A percentile compares a stretch with the other conserved stretches of the same genome.
Conservation (phyloP, 2,888 invertebrate species). For the Drosophila anceps region DNA sequence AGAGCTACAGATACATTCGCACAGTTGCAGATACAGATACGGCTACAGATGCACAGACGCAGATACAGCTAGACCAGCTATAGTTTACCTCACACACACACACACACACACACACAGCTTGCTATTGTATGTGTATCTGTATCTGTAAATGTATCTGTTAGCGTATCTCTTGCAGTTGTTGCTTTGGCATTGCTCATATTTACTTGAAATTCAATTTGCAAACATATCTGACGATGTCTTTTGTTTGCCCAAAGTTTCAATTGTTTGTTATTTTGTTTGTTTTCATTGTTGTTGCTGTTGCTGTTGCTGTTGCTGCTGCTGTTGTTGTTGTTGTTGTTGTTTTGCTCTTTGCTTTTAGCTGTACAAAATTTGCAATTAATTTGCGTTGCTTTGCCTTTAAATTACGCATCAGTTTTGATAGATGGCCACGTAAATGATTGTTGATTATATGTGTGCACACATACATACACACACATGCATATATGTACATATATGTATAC, state of each 20-base stretch:
- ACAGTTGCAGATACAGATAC: conserved; percentile 24
- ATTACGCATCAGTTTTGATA: conserved; percentile 22
- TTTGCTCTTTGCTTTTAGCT: conserved; percentile 2
- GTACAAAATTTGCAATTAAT: conserved; percentile 6
- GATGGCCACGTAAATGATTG: conserved; percentile 2
- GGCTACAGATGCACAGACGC: conserved; percentile 20
- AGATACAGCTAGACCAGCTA: conserved; percentile 4
- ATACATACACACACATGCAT: not conserved
- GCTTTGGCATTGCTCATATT: conserved; percentile 30
- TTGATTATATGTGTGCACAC: not conserved
- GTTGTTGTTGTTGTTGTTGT: conserved; percentile 2
- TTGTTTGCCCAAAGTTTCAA: conserved; percentile 29
- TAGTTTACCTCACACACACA: too few species aligned
- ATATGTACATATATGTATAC: not conserved
- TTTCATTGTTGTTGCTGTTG: conserved; percentile 9
- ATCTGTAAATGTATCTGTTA: conserved; percentile 16
- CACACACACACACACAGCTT: too few species aligned
- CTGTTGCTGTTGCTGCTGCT: not conserved
- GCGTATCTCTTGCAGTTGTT: conserved; percentile 27
- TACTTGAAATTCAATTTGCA: conserved; percentile 38
- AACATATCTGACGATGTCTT: conserved; percentile 30
- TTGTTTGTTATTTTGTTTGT: conserved; percentile 17
- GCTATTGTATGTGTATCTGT: not conserved
- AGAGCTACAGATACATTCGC: conserved; percentile 5
- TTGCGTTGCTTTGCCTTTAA: not conserved